A percentile compares a stretch with the other conserved stretches of the same genome.
phyloP scores from a whole-genome alignment of 2,888 invertebrate species.

The Trachelus tabidus region DNA sequence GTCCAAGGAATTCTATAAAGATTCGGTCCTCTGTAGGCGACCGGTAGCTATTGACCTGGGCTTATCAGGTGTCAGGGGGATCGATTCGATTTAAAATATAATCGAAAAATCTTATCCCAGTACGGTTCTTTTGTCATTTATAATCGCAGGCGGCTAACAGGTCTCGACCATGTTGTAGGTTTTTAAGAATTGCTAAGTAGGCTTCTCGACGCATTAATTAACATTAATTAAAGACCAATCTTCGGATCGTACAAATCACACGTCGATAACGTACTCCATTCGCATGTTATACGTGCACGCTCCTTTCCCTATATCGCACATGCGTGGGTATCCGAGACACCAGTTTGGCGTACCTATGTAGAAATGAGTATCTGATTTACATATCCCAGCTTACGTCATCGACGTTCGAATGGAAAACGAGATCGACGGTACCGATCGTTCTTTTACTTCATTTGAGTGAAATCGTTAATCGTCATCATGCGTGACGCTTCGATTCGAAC shows the following conservation, averaged over 20 bases:
- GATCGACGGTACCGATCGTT: background rate
- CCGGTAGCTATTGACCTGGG: background rate
- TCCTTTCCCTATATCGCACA: background rate
- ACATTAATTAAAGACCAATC: slow-evolving; percentile 36
- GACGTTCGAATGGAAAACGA: background rate
- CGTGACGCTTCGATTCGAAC: background rate
- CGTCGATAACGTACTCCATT: background rate
- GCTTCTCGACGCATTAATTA: slow-evolving; percentile 35
- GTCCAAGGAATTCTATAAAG: background rate
- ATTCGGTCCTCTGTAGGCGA: background rate
- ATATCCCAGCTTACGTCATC: background rate
- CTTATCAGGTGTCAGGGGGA: background rate
- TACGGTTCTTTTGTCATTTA: slow-evolving; percentile 39
- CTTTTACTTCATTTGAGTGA: background rate
- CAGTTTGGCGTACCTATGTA: background rate
- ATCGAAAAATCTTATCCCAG: slow-evolving; percentile 22
- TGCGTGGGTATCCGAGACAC: background rate
- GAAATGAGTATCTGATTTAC: background rate
- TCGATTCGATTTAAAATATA: background rate
- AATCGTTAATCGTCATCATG: background rate
- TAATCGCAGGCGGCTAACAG: slow-evolving; percentile 28
- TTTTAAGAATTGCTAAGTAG: slow-evolving; percentile 14
- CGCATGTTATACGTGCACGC: background rate
- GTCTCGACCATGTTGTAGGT: background rate
- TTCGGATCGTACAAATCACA: background rate